These are phyloP conservation scores for Colletes collaris DNA, from an alignment of 2,888 invertebrate genomes.

Conservation along the genomic window DNA sequence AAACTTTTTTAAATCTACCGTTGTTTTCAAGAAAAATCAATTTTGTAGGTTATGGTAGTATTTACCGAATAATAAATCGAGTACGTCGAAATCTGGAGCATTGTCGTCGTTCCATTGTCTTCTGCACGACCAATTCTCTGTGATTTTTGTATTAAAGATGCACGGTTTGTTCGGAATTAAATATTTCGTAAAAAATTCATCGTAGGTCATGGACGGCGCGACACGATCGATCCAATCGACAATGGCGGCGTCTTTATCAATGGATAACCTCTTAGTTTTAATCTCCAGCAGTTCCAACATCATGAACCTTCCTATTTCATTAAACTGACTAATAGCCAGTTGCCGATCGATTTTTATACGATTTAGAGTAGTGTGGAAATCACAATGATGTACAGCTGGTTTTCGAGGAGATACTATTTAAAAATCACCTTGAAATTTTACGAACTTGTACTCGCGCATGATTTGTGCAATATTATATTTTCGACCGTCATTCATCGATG, in stretches of 20 bases:
- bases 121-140: constrained; percentile 87
- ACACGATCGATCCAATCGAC: constrained; percentile 45
- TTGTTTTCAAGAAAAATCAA: too few species aligned
- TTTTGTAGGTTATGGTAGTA: not conserved
- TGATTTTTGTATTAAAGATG: constrained; percentile 86
- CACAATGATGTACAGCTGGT: constrained; percentile 29
- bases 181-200: constrained; percentile 78
- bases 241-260: constrained; percentile 17
- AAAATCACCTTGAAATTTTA: constrained; percentile 52
- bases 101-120: constrained; percentile 85
- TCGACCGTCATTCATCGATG: constrained; percentile 7
- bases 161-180: constrained; percentile 86
- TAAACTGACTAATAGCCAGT: constrained; percentile 20
- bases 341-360: constrained; percentile 34
- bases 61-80: constrained; percentile 82
- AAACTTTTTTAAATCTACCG: too few species aligned
- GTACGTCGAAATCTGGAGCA: constrained; percentile 87
- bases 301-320: constrained; percentile 22
- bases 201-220: constrained; percentile 68
- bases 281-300: constrained; percentile 62
- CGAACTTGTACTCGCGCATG: constrained; percentile 17
- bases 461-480: constrained; percentile 18
- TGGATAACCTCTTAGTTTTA: constrained; percentile 16
- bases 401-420: constrained; percentile 34
- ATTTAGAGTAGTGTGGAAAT: constrained; percentile 23